phyloP scores from a whole-genome alignment of 2,888 invertebrate species.

The Trachelus troglodyta region DNA sequence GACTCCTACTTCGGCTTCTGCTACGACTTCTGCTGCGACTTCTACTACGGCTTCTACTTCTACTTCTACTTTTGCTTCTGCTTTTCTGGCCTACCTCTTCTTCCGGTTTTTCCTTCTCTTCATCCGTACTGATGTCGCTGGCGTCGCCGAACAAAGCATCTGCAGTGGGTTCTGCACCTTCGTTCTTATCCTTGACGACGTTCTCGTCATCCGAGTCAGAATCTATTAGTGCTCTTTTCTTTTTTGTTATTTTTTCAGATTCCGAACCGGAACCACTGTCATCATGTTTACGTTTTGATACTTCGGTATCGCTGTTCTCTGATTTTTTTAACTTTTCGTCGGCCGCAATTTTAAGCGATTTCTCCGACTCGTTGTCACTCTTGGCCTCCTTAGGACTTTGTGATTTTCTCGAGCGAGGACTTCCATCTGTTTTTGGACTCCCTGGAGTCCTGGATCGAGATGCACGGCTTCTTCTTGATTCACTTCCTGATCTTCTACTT shows the following conservation, averaged over 20 bases:
- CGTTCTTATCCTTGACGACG: conserved; percentile 49
- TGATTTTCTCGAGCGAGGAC: conserved; percentile 32
- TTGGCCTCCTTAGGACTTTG: conserved; percentile 44
- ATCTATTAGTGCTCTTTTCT: conserved; percentile 71
- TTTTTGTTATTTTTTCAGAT: conserved; percentile 61
- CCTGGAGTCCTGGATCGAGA: conserved; percentile 36
- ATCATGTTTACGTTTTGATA: conserved; percentile 58
- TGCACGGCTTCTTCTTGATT: conserved; percentile 34
- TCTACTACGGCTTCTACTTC: conserved; percentile 56
- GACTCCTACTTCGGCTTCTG: conserved; percentile 54
- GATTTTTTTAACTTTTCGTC: conserved; percentile 40
- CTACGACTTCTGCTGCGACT: conserved; percentile 43
- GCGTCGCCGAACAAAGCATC: conserved; percentile 94
- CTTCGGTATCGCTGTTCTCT: conserved; percentile 57
- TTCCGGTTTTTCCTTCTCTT: conserved; percentile 69
- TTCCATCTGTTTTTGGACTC: conserved; percentile 29
- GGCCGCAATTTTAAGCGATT: conserved; percentile 40
- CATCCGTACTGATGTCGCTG: conserved; percentile 91
- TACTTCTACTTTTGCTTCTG: conserved; percentile 63
- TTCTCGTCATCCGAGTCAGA: conserved; percentile 76
- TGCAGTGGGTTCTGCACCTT: conserved; percentile 73
- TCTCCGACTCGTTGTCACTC: conserved; percentile 51
- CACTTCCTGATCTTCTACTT: conserved; percentile 38
- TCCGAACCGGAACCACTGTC: conserved; percentile 54
- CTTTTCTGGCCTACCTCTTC: conserved; percentile 58